Percentiles rank a stretch among this genome's conserved stretches.
phyloP scores from a whole-genome alignment of 2,888 invertebrate species.

The Plagiodera versicolora region DNA sequence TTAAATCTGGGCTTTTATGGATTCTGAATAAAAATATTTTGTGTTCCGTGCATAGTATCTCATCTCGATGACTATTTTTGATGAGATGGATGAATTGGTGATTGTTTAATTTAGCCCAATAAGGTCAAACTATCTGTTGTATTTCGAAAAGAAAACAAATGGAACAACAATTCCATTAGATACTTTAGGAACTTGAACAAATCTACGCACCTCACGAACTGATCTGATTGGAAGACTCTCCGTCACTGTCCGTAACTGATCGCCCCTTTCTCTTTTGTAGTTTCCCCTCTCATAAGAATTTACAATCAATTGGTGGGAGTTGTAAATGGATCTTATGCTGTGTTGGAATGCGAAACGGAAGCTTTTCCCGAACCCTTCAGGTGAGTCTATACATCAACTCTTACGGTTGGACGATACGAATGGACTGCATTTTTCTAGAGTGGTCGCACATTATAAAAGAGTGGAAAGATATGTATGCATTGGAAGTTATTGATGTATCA shows the following conservation, averaged over 20 bases:
- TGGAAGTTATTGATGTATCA: no score
- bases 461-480: no score
- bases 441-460: background rate
- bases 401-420: background rate
- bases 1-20: no score
- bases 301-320: constrained; percentile 75
- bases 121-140: no score
- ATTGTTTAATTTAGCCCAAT: no score
- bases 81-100: no score
- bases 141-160: no score
- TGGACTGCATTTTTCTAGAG: background rate
- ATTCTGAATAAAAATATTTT: no score
- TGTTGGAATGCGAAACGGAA: constrained; percentile 83
- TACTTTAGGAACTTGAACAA: no score
- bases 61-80: no score
- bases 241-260: background rate
- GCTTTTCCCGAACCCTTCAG: constrained; percentile 84
- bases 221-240: background rate
- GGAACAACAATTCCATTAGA: no score
- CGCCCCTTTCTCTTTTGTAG: constrained; percentile 54
- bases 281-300: constrained; percentile 81
- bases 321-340: constrained; percentile 68
- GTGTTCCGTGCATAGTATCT: no score
- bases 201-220: background rate
- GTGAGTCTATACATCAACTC: constrained; percentile 34